Conservation (phyloP, 2,888 invertebrate genomes). For the Sminthurides aquaticus region DNA sequence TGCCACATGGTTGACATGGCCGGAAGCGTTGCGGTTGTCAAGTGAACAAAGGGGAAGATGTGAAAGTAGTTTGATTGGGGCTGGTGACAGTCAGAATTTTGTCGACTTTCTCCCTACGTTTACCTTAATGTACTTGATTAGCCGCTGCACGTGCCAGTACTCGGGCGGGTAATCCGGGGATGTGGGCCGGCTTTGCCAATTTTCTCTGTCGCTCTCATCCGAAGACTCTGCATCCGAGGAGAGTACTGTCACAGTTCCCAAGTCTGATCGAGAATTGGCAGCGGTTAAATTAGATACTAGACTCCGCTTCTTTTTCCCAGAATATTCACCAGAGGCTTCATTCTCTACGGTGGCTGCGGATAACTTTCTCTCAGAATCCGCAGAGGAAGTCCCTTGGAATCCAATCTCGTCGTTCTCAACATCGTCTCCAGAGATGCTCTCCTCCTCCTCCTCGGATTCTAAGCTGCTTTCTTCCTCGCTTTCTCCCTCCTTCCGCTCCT, state of each 20-base stretch:
- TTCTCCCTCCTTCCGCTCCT: not conserved
- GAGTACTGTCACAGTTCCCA: not conserved
- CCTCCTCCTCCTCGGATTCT: slow-evolving; percentile 2
- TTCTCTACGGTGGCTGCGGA: not conserved
- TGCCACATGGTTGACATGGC: too few relatives aligned
- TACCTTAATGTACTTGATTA: slow-evolving; percentile 83
- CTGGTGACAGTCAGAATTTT: too few relatives aligned
- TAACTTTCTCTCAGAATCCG: not conserved
- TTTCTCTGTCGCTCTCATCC: slow-evolving; percentile 28
- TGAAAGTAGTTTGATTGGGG: too few relatives aligned
- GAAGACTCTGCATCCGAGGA: slow-evolving; percentile 39
- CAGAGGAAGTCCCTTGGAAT: not conserved
- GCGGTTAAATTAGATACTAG: not conserved
- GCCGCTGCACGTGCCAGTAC: slow-evolving; percentile 91
- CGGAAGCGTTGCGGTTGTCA: too few relatives aligned
- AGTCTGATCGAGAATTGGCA: not conserved
- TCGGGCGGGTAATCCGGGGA: slow-evolving; percentile 70
- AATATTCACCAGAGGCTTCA: not conserved
- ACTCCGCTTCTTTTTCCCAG: not conserved
- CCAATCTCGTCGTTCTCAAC: not conserved
- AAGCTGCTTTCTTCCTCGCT: not conserved
- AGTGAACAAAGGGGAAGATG: too few relatives aligned
- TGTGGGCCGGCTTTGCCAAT: slow-evolving; percentile 24
- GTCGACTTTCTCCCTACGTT: too few relatives aligned
- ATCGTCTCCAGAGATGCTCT: not conserved